phyloP scores from a whole-genome alignment of 35 echinoderm and acorn worm genomes.

The Acanthaster planci region DNA sequence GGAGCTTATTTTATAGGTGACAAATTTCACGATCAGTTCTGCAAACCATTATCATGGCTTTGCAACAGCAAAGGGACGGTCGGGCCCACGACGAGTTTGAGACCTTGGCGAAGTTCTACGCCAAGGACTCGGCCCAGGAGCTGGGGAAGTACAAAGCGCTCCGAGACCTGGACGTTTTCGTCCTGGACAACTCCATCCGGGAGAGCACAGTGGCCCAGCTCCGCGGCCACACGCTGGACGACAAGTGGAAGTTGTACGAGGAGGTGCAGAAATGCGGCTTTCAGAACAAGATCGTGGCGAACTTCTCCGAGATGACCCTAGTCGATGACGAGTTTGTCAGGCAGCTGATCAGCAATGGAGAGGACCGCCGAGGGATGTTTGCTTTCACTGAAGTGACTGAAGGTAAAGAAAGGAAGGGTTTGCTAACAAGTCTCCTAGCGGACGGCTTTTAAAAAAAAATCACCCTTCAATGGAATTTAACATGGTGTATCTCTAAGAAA shows the following conservation, averaged over 20 bases:
- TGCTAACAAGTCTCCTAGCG: too few species aligned
- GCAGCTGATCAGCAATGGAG: slow-evolving; percentile 35
- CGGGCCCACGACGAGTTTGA: too few species aligned
- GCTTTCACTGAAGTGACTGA: slow-evolving; percentile 46
- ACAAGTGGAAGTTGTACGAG: slow-evolving; percentile 45
- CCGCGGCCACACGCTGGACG: slow-evolving; percentile 39
- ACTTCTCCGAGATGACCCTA: slow-evolving; percentile 34
- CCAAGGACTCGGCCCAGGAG: not conserved
- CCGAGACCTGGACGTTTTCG: slow-evolving; percentile 36
- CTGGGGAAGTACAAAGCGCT: slow-evolving; percentile 18
- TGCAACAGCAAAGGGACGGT: too few species aligned
- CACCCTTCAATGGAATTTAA: too few species aligned
- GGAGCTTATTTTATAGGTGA: too few species aligned
- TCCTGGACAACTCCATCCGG: slow-evolving; percentile 48
- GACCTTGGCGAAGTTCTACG: not conserved
- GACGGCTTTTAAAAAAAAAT: too few species aligned
- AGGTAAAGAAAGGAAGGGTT: slow-evolving; percentile 8
- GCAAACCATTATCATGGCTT: too few species aligned
- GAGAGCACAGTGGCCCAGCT: slow-evolving; percentile 41
- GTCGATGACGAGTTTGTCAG: slow-evolving; percentile 42
- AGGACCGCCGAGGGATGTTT: slow-evolving; percentile 28
- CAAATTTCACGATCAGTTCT: too few species aligned
- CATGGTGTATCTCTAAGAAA: too few species aligned
- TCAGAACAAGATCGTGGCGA: slow-evolving; percentile 53
- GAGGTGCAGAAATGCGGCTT: slow-evolving; percentile 41